Percentiles rank a stretch among this genome's conserved stretches.
phyloP scores from a whole-genome alignment of 2,113 vertebrate genomes.

The Festucalex cinctus region DNA sequence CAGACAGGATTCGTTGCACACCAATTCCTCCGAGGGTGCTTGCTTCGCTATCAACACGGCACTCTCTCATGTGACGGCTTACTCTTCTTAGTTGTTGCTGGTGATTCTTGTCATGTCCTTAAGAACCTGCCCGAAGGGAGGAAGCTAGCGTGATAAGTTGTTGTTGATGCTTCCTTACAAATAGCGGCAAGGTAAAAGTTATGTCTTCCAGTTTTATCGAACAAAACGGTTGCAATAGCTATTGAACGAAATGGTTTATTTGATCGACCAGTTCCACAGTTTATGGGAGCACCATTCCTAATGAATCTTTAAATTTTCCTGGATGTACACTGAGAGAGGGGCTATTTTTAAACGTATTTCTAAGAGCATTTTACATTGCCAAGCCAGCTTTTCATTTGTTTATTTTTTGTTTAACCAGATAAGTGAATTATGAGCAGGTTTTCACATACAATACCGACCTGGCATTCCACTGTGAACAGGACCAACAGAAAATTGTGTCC shows the following conservation, averaged over 20 bases:
- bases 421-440: no score
- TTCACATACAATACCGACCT: no score
- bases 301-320: no score
- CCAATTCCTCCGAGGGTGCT: not conserved
- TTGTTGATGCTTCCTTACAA: constrained; percentile 16
- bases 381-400: no score
- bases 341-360: no score
- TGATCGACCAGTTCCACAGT: not conserved
- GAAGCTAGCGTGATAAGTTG: not conserved
- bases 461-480: no score
- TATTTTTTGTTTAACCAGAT: no score
- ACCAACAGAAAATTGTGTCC: no score
- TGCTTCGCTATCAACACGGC: not conserved
- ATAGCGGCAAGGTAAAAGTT: constrained; percentile 13
- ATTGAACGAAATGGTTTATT: not conserved
- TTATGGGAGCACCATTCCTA: not conserved
- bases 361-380: no score
- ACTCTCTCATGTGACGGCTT: not conserved
- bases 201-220: not conserved
- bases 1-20: constrained; percentile 6
- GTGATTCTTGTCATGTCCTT: constrained; percentile 3
- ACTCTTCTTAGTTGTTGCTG: not conserved
- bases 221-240: constrained; percentile 34
- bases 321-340: no score
- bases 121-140: not conserved